A percentile compares a stretch with the other conserved stretches of the same genome.
phyloP scores from a whole-genome alignment of 2,113 vertebrate species.

The Gnathonemus longibarbis region DNA sequence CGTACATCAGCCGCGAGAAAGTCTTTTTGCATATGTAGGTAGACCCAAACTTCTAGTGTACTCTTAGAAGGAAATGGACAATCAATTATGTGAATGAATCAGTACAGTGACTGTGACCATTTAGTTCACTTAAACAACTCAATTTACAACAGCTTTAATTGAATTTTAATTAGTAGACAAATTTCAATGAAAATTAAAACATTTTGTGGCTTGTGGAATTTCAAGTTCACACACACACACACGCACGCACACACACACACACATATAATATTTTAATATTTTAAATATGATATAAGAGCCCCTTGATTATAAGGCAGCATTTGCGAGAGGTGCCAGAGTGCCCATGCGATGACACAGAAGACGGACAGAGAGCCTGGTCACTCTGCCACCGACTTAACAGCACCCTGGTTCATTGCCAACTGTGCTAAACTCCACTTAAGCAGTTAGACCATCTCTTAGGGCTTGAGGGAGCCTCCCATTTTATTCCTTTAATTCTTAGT shows the following conservation, averaged over 20 bases:
- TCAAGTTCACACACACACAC: neutral
- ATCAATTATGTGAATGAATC: neutral
- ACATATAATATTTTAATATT: too few species aligned
- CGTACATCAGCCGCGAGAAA: neutral
- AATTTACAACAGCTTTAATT: neutral
- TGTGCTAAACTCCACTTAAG: neutral
- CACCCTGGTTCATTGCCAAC: neutral
- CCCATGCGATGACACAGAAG: neutral
- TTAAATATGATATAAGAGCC: neutral
- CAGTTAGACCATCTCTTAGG: neutral
- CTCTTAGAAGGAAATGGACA: neutral
- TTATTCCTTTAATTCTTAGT: neutral
- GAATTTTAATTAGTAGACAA: neutral
- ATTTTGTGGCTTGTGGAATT: neutral
- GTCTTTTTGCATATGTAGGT: neutral
- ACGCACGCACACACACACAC: neutral
- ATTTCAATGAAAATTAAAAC: neutral
- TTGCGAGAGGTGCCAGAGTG: neutral
- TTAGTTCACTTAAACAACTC: neutral
- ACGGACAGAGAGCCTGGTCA: neutral
- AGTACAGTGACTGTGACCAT: neutral
- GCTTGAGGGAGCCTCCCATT: neutral
- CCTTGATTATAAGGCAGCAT: neutral
- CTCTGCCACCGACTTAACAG: neutral
- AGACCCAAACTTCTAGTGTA: neutral